A percentile compares a stretch with the other conserved stretches of the same genome.
Conservation (phyloP, 2,888 invertebrate species). For the Clitarchus hookeri region DNA sequence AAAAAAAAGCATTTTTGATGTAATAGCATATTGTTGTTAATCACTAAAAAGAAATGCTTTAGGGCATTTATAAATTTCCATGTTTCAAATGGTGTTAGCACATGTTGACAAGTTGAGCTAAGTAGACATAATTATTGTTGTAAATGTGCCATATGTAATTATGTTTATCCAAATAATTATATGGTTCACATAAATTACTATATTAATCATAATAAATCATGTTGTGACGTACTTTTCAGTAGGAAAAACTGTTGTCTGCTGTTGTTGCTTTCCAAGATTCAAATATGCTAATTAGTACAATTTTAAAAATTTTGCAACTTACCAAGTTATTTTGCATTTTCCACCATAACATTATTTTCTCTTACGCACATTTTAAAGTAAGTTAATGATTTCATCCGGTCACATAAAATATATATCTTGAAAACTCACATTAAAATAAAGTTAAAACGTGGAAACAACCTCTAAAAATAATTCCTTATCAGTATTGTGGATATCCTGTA, state of each 20-base stretch:
- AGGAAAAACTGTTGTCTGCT: neutral
- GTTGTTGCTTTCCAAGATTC: neutral
- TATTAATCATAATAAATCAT: neutral
- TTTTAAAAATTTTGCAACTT: neutral
- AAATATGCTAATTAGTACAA: neutral
- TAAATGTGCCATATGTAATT: constrained; percentile 35
- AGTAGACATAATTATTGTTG: constrained; percentile 35
- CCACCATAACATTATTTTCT: too few species aligned
- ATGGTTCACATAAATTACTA: neutral
- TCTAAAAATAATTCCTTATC: too few species aligned
- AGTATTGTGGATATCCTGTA: too few species aligned
- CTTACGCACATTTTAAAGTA: too few species aligned
- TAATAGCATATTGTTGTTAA: neutral
- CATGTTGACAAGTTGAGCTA: constrained; percentile 29
- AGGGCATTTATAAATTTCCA: neutral
- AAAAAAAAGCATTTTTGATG: neutral
- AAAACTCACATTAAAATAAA: too few species aligned
- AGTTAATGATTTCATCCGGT: too few species aligned
- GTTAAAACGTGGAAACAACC: too few species aligned
- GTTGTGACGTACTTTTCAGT: neutral
- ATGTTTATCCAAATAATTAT: constrained; percentile 3
- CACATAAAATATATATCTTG: too few species aligned
- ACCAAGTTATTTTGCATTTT: neutral
- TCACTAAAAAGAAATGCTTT: neutral
- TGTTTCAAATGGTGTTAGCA: neutral